Evolutionary conservation across 2,888 invertebrate genomes (phyloP), one percentile per base, ranked within the genome.

Genomic region (Bembecia ichneumoniformis): DNA sequence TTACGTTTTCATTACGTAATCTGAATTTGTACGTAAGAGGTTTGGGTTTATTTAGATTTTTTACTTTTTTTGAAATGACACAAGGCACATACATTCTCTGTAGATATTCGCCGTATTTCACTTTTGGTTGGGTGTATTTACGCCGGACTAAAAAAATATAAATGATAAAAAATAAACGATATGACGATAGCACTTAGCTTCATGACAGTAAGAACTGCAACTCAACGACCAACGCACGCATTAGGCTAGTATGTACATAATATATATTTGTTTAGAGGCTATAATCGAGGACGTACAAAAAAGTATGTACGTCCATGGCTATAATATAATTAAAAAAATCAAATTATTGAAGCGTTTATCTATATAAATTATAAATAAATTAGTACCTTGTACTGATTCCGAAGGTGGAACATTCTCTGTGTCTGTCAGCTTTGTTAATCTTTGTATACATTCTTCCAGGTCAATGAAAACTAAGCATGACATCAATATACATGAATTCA

Each of bases 401-500:
- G 28, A 7, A 28, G 28, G 28, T 28, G 28, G 28, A 28, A 28
- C 28, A 9, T 9, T 28, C 28, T 28, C 28, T 28, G 28, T 9
- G 9, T 28, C 53, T 3, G 76, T 74, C 47, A 82, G 53, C 16
- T 71, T 66, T 20, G 73, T 62, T 16, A 86, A 57, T 35, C 51
- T 57, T 47, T 75, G 55, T 36, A 77, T 52, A 52, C 82, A 83
- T 57, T 82, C 82, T 0, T 77, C 71, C 49, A 82, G 60, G 59
- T 86, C 86, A 55, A 84, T 74, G 54, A 77, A 82, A 3, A 82
- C 82, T 52, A 87, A 58, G 52, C 74, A 58, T 7, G 86, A 86
- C 74, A 87, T 74, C 36, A 86, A 46, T 52, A 84, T 74, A 65
- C 64, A 77, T 1, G 76, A 68, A 49, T 83, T 75, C 63, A 79